phyloP scores from a whole-genome alignment of 2,113 vertebrate genomes.

The Chlorocebus sabaeus region DNA sequence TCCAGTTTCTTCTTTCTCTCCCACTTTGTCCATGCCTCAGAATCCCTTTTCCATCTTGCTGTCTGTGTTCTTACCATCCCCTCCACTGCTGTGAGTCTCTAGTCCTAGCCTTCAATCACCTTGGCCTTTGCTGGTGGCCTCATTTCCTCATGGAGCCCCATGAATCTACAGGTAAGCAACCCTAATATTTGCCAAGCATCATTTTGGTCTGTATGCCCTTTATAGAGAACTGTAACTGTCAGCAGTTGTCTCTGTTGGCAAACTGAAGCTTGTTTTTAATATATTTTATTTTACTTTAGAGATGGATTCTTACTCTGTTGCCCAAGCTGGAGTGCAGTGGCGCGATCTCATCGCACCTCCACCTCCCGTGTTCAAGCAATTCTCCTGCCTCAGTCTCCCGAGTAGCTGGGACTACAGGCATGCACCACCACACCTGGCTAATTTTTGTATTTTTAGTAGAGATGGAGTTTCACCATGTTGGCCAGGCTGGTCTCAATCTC shows the following conservation, averaged over 20 bases:
- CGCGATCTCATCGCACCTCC: fast-evolving
- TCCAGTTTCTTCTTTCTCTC: background rate
- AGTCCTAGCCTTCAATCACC: background rate
- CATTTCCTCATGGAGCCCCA: background rate
- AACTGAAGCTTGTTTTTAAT: background rate
- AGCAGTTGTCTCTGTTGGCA: background rate
- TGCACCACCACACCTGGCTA: background rate
- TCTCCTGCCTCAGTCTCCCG: background rate
- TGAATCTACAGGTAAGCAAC: background rate
- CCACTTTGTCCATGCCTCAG: too few relatives aligned
- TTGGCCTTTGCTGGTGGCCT: too few relatives aligned
- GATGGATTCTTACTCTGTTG: background rate
- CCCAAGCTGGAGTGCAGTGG: background rate
- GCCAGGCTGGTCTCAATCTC: background rate
- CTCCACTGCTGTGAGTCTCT: background rate
- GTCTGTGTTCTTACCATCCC: background rate
- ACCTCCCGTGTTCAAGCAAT: background rate
- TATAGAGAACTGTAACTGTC: background rate
- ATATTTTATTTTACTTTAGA: background rate
- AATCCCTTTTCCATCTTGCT: background rate
- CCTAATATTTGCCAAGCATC: background rate
- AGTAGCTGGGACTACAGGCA: background rate
- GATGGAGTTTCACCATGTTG: background rate
- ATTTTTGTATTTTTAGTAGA: background rate
- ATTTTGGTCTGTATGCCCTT: background rate